Evolutionary conservation across 2,113 vertebrate species (phyloP).

Genomic region (Apodemus sylvaticus): DNA sequence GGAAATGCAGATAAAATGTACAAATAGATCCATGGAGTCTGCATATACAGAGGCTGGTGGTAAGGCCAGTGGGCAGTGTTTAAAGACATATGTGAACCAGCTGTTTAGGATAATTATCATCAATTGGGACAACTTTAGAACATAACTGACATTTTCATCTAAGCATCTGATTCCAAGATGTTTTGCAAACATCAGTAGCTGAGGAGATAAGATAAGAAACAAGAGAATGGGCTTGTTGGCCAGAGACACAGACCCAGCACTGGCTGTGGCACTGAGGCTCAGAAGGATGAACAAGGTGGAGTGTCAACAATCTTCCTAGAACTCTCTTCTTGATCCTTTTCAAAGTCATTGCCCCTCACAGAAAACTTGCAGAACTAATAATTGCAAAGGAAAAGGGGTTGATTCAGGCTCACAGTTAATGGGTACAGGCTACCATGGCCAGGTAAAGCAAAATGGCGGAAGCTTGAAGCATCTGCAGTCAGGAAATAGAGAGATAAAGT

Average conservation of each 20-base stretch:
- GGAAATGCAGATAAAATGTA: too few species aligned
- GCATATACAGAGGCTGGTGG: accelerated
- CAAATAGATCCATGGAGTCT: too few species aligned
- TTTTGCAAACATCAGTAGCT: not conserved
- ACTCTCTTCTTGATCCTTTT: not conserved
- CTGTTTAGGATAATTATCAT: too few species aligned
- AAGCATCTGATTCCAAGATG: not conserved
- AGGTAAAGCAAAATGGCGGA: not conserved
- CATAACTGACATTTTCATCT: not conserved
- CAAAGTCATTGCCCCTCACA: not conserved
- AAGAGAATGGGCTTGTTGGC: not conserved
- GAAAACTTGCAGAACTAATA: not conserved
- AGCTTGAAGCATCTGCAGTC: not conserved
- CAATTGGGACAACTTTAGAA: not conserved
- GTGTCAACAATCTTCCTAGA: not conserved
- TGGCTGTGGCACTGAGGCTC: not conserved
- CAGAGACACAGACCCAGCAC: too few species aligned
- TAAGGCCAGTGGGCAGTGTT: accelerated
- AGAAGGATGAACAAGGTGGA: not conserved
- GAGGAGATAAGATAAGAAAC: not conserved
- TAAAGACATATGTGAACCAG: too few species aligned
- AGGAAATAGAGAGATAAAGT: not conserved
- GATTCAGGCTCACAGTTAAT: not conserved
- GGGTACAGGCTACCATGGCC: too few species aligned
- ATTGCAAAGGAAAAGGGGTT: not conserved